These are phyloP conservation scores for Atta colombica DNA, from an alignment of 1,140 invertebrate species.

Conservation along the genomic window DNA sequence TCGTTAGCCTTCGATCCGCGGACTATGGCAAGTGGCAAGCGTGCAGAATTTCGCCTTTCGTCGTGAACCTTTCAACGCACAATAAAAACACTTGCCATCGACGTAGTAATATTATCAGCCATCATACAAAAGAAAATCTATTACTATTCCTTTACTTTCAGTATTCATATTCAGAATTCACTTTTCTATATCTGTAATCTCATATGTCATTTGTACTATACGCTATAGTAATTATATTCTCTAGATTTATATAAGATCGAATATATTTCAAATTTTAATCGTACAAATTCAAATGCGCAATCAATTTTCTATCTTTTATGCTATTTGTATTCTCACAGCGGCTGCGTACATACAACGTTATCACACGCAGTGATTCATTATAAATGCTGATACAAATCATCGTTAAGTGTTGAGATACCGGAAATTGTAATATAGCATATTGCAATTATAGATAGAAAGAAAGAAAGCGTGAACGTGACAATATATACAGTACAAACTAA, in stretches of 20 bases:
- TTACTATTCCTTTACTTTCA: background rate
- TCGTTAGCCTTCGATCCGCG: constrained; percentile 63
- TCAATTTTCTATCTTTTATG: background rate
- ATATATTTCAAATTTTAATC: background rate
- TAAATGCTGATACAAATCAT: constrained; percentile 1
- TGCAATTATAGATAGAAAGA: constrained; percentile 9
- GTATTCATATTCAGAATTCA: background rate
- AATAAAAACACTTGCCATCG: constrained; percentile 25
- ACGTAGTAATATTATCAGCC: background rate
- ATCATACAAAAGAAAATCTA: background rate
- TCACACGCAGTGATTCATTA: background rate
- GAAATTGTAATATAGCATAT: background rate
- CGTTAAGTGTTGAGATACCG: background rate
- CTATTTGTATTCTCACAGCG: background rate
- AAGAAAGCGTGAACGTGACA: background rate
- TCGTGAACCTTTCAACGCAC: background rate
- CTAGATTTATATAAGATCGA: background rate
- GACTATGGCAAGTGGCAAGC: constrained; percentile 17
- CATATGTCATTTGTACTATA: background rate
- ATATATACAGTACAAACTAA: background rate
- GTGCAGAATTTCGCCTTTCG: constrained; percentile 44
- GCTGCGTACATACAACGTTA: background rate
- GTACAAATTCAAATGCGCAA: background rate
- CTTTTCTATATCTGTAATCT: background rate
- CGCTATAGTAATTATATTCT: background rate